phyloP scores from a whole-genome alignment of 2,888 invertebrate species.

The Leucania comma region DNA sequence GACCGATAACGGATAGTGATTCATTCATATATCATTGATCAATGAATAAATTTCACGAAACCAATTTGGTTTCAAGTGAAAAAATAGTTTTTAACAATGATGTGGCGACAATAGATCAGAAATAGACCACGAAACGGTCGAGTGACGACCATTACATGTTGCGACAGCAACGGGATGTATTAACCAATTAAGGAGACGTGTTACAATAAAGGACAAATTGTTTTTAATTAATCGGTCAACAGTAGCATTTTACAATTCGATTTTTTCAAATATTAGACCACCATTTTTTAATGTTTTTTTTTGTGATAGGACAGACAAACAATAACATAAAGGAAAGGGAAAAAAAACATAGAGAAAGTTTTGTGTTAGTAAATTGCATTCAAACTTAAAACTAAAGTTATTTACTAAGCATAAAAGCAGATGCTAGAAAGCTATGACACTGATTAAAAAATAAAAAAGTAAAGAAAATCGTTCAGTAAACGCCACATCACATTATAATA shows the following conservation, averaged over 20 bases:
- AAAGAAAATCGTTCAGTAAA: constrained; percentile 1
- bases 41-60: constrained; percentile 22
- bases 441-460: neutral
- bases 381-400: constrained; percentile 56
- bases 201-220: constrained; percentile 75
- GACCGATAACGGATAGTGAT: neutral
- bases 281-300: neutral
- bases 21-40: constrained; percentile 13
- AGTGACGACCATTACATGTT: constrained; percentile 71
- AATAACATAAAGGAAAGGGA: constrained; percentile 72
- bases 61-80: constrained; percentile 22
- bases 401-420: constrained; percentile 43
- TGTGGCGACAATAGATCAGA: constrained; percentile 63
- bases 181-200: constrained; percentile 80
- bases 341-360: constrained; percentile 72
- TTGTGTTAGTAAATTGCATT: constrained; percentile 76
- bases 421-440: constrained; percentile 25
- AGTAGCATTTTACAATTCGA: constrained; percentile 16
- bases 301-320: constrained; percentile 65
- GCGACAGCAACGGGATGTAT: constrained; percentile 75
- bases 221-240: constrained; percentile 71
- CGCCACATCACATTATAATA: neutral
- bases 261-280: neutral
- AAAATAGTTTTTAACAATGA: constrained; percentile 47
- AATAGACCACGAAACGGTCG: constrained; percentile 80